Base-by-base conservation (phyloP, 2,888 invertebrate species). In the Meghimatium bilineatum region DNA sequence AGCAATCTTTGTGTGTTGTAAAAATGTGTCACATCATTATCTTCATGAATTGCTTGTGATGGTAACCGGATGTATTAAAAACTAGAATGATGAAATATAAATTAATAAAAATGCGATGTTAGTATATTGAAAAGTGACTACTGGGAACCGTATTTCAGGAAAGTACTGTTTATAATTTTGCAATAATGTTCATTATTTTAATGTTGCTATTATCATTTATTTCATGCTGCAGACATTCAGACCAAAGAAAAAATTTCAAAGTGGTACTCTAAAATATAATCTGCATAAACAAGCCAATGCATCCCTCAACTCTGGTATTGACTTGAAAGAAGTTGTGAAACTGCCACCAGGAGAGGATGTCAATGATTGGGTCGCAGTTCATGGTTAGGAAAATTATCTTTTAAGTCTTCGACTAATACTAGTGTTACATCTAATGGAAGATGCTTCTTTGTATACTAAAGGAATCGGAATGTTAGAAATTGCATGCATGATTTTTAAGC, bases 321-420 rank as follows among this genome's bases (percentile, higher is more conserved):
- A 98, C 94, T 95, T 98, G 85, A 95, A 96, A 86, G 93, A 94
- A 82, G 97, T 96, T 1, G 98, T 98, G 0, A 96, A 96, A 92
- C 94, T 98, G 86, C 97, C 97, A 1, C 95, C 95, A 49, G 93
- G 93, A 74, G 97, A 98, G 94, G 96, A 97, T 93, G 93, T 96
- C 79, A 97, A 97, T 91, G 98, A 98, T 93, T 98, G 98, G 98
- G 95, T 97, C 66, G 97, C 97, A 29, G 97, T 98, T 8, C 97
- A 98, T 94, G 97, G 97, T 97, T 94, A 88, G 91, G 79, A 49
- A n/a, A 1, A 49, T 17, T 29, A 17, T 17, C 32, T 67, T 34
- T 67, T 32, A 67, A 34, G 5, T 67, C 5, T 12, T 67, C 20
- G 23, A 1, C n/a, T 44, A 44, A 8, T 44, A 12, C 44, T 44